phyloP scores from a whole-genome alignment of 2,113 vertebrate species.

The Athene noctua region DNA sequence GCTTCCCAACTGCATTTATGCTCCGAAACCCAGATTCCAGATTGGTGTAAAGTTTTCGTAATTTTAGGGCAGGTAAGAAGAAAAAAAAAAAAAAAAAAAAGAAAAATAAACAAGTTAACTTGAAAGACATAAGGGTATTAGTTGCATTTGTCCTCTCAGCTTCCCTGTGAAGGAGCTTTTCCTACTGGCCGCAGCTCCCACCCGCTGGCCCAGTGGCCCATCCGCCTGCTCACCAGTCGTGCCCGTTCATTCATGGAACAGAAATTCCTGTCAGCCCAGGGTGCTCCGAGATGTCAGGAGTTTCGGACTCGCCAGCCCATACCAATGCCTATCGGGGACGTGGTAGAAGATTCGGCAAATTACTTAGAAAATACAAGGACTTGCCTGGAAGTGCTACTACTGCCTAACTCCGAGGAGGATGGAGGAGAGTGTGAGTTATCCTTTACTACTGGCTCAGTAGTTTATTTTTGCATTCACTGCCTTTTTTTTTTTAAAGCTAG shows the following conservation, averaged over 20 bases:
- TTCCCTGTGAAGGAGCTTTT: neutral
- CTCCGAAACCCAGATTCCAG: neutral
- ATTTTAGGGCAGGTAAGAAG: neutral
- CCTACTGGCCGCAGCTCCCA: neutral
- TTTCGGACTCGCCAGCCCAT: neutral
- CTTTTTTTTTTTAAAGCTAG: neutral
- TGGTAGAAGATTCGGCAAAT: neutral
- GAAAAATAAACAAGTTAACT: neutral
- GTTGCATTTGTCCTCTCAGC: neutral
- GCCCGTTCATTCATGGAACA: neutral
- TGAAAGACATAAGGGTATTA: neutral
- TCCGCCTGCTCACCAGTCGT: accelerated
- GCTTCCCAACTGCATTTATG: neutral
- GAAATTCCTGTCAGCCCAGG: neutral
- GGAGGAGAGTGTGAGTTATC: neutral
- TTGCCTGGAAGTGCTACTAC: neutral
- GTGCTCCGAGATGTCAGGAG: neutral
- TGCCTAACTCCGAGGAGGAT: neutral
- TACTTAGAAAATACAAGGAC: neutral
- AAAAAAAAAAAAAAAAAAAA: neutral
- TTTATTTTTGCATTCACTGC: neutral
- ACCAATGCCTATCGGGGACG: accelerated
- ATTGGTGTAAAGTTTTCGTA: neutral
- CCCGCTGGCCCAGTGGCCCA: neutral
- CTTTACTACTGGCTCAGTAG: neutral